Evolutionary conservation across 2,888 invertebrate species (phyloP).

Genomic region (Caenorhabditis sp.): DNA sequence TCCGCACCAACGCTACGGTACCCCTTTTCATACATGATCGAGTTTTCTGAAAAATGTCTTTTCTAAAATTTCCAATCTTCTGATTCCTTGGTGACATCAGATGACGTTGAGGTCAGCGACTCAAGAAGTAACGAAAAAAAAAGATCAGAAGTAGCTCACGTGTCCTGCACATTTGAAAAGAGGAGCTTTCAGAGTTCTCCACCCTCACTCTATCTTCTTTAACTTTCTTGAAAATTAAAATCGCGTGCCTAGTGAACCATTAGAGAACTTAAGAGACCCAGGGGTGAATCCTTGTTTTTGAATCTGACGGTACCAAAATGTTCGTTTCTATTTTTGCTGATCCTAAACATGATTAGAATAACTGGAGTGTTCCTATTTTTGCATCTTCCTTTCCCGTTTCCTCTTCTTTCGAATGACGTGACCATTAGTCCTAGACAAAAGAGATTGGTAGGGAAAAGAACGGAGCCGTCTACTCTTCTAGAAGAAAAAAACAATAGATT

Average conservation of each 20-base stretch:
- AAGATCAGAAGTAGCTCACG: slow-evolving; percentile 55
- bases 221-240: too few species aligned
- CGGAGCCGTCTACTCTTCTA: slow-evolving; percentile 87
- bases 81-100: slow-evolving; percentile 25
- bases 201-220: too few species aligned
- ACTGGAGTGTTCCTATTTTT: neutral
- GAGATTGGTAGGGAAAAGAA: neutral
- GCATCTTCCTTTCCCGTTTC: neutral
- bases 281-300: too few species aligned
- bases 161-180: slow-evolving; percentile 25
- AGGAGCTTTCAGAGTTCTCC: slow-evolving; percentile 1
- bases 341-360: neutral
- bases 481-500: slow-evolving; percentile 95
- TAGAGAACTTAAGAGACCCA: too few species aligned
- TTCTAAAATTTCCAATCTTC: neutral
- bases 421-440: slow-evolving; percentile 88
- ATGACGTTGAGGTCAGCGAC: slow-evolving; percentile 33
- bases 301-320: neutral
- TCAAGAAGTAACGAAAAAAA: slow-evolving; percentile 12
- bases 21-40: neutral
- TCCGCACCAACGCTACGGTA: slow-evolving; percentile 49
- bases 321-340: neutral
- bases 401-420: slow-evolving; percentile 87
- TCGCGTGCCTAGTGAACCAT: too few species aligned
- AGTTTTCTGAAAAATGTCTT: neutral